Percentiles rank a stretch among this genome's conserved stretches.
Evolutionary conservation across 2,797 vertebrate species (phyloP).

Genomic region (Protosalanx chinensis): DNA sequence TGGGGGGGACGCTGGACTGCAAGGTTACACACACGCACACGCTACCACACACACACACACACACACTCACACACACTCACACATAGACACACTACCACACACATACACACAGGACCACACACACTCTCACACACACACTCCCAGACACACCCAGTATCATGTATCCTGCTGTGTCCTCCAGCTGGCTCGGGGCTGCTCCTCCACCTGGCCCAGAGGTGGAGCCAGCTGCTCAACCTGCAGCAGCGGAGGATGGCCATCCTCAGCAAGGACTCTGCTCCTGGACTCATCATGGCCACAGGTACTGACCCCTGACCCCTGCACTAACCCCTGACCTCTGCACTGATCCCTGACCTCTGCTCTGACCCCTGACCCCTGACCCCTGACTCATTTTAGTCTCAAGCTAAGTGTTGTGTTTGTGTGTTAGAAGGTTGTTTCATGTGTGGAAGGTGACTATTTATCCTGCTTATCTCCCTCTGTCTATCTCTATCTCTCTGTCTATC

Average conservation of each 20-base stretch:
- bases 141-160: not conserved
- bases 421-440: not conserved
- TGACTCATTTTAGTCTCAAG: too few relatives aligned
- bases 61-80: not conserved
- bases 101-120: not conserved
- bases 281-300: conserved; percentile 95
- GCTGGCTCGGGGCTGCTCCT: conserved; percentile 92
- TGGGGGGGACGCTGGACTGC: conserved; percentile 86
- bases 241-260: conserved; percentile 91
- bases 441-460: not conserved
- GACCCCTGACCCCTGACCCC: not conserved
- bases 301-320: not conserved
- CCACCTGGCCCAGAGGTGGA: conserved; percentile 93
- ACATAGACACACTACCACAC: not conserved
- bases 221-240: conserved; percentile 93
- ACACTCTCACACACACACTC: not conserved
- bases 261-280: conserved; percentile 94
- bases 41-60: not conserved
- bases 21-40: conserved; percentile 73
- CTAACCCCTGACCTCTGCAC: not conserved
- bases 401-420: too few relatives aligned
- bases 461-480: too few relatives aligned
- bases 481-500: too few relatives aligned
- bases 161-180: conserved; percentile 43
- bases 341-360: not conserved